A percentile compares a stretch with the other conserved stretches of the same genome.
These are phyloP conservation scores for Torymus texanus DNA, from an alignment of 2,888 invertebrate species.

Conservation along the genomic window DNA sequence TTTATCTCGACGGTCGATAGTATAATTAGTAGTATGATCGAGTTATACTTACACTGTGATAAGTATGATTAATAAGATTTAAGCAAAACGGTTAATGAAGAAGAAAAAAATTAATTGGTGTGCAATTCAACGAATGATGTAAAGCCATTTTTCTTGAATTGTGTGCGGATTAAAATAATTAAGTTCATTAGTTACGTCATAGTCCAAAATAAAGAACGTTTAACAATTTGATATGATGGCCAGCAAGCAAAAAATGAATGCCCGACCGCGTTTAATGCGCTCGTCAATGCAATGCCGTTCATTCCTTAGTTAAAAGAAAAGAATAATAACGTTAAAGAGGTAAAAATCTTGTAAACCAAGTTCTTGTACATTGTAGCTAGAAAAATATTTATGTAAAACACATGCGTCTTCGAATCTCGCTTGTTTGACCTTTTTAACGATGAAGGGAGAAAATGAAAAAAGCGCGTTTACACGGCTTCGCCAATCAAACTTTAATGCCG, in stretches of 20 bases:
- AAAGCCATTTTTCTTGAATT: slow-evolving; percentile 55
- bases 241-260: slow-evolving; percentile 21
- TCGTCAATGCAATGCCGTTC: slow-evolving; percentile 57
- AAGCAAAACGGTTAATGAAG: slow-evolving; percentile 44
- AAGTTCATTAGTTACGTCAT: slow-evolving; percentile 46
- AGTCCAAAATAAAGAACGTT: slow-evolving; percentile 45
- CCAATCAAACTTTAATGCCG: slow-evolving; percentile 8
- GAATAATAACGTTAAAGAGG: slow-evolving; percentile 24
- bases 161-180: slow-evolving; percentile 43
- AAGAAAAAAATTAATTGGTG: slow-evolving; percentile 30
- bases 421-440: slow-evolving; percentile 49
- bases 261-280: slow-evolving; percentile 41
- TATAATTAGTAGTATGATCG: slow-evolving; percentile 59
- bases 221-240: slow-evolving; percentile 29
- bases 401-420: slow-evolving; percentile 54
- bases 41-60: slow-evolving; percentile 72
- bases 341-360: slow-evolving; percentile 53
- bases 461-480: slow-evolving; percentile 14
- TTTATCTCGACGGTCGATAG: slow-evolving; percentile 51
- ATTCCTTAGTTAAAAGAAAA: slow-evolving; percentile 58
- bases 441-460: slow-evolving; percentile 18
- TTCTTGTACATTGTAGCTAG: slow-evolving; percentile 59
- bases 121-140: slow-evolving; percentile 54
- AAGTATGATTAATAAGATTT: slow-evolving; percentile 67
- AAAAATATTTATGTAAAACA: slow-evolving; percentile 57